Evolutionary conservation across 2,888 invertebrate species (phyloP), one percentile per base, ranked within the genome.

Genomic region (Darwinula stevensoni): DNA sequence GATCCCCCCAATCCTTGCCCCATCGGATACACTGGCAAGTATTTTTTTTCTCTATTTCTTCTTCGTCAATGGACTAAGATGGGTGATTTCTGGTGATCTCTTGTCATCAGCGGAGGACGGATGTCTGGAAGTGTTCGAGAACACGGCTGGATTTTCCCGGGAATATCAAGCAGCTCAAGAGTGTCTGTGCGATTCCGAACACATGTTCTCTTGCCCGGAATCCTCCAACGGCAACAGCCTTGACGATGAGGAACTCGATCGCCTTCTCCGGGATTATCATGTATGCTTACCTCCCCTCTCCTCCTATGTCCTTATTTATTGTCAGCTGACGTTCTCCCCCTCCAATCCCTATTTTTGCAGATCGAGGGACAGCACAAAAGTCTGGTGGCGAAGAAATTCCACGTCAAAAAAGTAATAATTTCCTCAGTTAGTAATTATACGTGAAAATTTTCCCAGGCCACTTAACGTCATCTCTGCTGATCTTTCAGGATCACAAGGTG

Each of bases 1-100:
- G 88, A 91, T 51, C 97, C 97, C 2, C 94, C 94, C 2, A 97
- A 97, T 53, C 97, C 97, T 1, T 97, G 97, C 47, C 97, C 94
- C 2, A 65, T 78, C 36, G 94, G 88, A 39, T 88, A 76, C 47
- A 65, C 67, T 37, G 68, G 78, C 73, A 52, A 39, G 36, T 6
- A 6, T 6, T 22, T 9, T n/a, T 22, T 31, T 5, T 22, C 16
- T 22, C 4, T 12, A 13, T 14, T 5, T 16, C 4, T 28, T 29
- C 30, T 12, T 5, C 13, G 16, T 16, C 12, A 15, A 4, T 16
- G 3, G 13, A 11, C 15, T 29, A 29, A 32, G 3, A 3, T 31
- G 6, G 4, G 6, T 31, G n/a, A 12, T 22, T 22, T 22, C 22
- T 22, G n/a, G n/a, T n/a, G n/a, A n/a, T n/a, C n/a, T n/a, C n/a